Base-by-base conservation (phyloP, 2,888 invertebrate genomes). In the Parnassius orleans region DNA sequence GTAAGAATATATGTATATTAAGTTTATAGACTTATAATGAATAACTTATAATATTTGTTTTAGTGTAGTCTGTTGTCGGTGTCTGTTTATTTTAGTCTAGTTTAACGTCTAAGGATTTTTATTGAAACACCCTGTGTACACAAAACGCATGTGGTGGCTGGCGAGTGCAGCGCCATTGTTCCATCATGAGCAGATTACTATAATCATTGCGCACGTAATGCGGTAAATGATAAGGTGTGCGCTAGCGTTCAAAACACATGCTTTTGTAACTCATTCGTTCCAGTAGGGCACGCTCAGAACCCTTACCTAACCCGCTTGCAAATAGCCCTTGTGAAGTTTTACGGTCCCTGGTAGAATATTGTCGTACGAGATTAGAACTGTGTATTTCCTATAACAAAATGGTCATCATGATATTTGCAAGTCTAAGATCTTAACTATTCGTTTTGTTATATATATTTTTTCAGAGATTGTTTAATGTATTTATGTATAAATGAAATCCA, bases 151-250 rank as follows among this genome's bases (percentile, higher is more conserved):
- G 83, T 79, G 83, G 84, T 83, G 84, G 83, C 83, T 75, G 74
- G 75, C 77, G 78, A 83, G 79, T 81, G 81, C 82, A 81, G 74
- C 76, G 76, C 84, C 78, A 86, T 90, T 90, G 91, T 90, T 78
- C 87, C 81, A 80, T 86, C 78, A 83, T 84, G 80, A 84, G 84
- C 78, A 86, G 89, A 91, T 91, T 90, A 91, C 91, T 90, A 88
- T 91, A 91, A 91, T 91, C 90, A 91, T 85, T 83, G 83, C 78
- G 65, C 83, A 83, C 86, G 86, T 91, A 91, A 91, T 89, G 87
- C 76, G 86, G 90, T 90, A 91, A 90, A 91, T 91, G 90, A 91
- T 90, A 88, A 90, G 88, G 87, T 90, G 81, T 81, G 83, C 80
- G 78, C 85, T 82, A 84, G 84, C 78, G 78, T 83, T 84, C 87